Conservation (phyloP, 1,140 invertebrate genomes). For the Bombus confusus region DNA sequence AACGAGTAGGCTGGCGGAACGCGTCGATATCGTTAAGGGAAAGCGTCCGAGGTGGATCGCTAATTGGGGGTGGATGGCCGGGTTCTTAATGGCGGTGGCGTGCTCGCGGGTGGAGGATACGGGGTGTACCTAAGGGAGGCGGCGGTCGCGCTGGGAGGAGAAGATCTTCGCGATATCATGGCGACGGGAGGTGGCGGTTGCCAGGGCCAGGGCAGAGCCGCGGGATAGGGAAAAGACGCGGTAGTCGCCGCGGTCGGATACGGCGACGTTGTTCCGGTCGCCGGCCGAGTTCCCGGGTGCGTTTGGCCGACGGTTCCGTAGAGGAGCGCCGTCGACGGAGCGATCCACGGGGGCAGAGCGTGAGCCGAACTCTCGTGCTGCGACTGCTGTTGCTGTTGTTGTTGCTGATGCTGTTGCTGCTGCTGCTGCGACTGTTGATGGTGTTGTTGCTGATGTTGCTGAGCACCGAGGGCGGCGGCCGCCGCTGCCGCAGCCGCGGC, state of each 20-base stretch:
- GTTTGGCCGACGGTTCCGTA: conserved; percentile 72
- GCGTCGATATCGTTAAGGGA: conserved; percentile 25
- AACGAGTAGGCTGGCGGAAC: conserved; percentile 16
- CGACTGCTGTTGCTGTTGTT: conserved; percentile 41
- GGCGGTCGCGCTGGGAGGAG: conserved; percentile 70
- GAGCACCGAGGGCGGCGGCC: conserved; percentile 60
- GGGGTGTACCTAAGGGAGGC: conserved; percentile 77
- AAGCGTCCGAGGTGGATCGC: conserved; percentile 54
- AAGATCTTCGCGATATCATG: conserved; percentile 78
- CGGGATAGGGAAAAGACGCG: conserved; percentile 76
- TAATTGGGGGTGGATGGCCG: conserved; percentile 78
- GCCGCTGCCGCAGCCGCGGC: conserved; percentile 62
- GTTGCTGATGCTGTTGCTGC: conserved; percentile 67
- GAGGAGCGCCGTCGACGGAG: conserved; percentile 70
- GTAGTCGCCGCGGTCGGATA: conserved; percentile 62
- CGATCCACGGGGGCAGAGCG: conserved; percentile 65
- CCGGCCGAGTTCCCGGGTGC: conserved; percentile 56
- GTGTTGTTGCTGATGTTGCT: conserved; percentile 71
- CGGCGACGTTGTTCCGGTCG: conserved; percentile 70
- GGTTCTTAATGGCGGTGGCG: conserved; percentile 73
- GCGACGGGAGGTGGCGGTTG: conserved; percentile 71
- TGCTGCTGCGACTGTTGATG: conserved; percentile 66
- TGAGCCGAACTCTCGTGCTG: conserved; percentile 44
- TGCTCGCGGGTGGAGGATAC: conserved; percentile 74
- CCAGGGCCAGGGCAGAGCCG: conserved; percentile 78